Evolutionary conservation across 2,113 vertebrate genomes (phyloP), one percentile per base, ranked within the genome.

Genomic region (Epinephelus fuscoguttatus): DNA sequence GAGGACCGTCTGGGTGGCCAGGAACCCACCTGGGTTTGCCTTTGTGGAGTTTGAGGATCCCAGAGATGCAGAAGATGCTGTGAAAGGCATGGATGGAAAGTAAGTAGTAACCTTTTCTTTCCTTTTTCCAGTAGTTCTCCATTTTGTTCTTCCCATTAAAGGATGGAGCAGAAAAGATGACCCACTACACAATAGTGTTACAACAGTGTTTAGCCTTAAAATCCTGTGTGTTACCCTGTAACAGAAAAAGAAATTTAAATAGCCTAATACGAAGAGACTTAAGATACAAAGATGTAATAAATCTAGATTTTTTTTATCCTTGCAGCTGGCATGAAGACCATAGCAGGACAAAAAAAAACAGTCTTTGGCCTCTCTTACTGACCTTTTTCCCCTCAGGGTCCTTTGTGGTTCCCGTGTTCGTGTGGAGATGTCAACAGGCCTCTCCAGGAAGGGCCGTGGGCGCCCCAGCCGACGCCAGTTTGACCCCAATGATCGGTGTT

Each of bases 71-170:
- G 95, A 96, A 70, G 96, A 96, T 76, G 96, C 96, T 21, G 95
- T 96, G 53, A 96, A 96, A 78, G 96, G 96, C 70, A 96, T 96
- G 96, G 96, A 96, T 50, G 96, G 96, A 86, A 96, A 96, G 96
- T 96, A 72, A 95, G 95, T 95, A 10, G 8, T 62, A 13, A 55
- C 1, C 2, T 21, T 45, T 52, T 71, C 2, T 14, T 14, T 12
- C 4, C 12, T 7, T 12, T 21, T 59, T 59, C 42, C 33, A 10
- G 19, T 4, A 25, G 59, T 42, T 4, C 25, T 30, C 2, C 17
- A 45, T 27, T 30, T 68, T 69, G 11, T 45, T 45, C 18, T 33
- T 21, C 10, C 27, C 1, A 25, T 9, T 15, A 33, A 18, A 17
- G 47, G 42, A 47, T 5, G 6, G 30, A 33, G 18, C 47, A 2